These are phyloP conservation scores for Cheiracanthium punctorium DNA, from an alignment of 2,888 invertebrate species.

Conservation along the genomic window DNA sequence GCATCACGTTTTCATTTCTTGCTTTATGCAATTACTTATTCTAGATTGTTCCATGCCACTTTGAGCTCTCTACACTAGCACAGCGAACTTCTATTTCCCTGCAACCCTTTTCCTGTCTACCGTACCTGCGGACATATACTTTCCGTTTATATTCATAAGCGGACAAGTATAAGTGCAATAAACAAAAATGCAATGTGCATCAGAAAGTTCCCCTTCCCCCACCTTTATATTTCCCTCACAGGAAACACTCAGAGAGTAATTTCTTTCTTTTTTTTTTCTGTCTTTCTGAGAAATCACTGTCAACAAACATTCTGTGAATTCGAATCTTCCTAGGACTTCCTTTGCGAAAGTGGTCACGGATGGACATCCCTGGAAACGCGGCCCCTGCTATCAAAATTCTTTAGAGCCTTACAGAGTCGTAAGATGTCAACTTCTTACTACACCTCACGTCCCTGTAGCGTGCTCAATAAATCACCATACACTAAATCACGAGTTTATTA, in stretches of 20 bases:
- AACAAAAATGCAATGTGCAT: background rate
- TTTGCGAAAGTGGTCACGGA: conserved; percentile 44
- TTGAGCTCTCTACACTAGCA: no score
- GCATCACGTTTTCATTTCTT: no score
- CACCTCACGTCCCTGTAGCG: conserved; percentile 50
- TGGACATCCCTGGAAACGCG: conserved; percentile 33
- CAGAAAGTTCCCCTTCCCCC: background rate
- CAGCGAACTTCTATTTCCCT: no score
- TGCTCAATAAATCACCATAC: conserved; percentile 47
- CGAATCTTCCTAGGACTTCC: background rate
- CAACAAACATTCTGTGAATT: background rate
- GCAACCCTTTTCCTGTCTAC: no score
- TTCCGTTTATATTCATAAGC: background rate
- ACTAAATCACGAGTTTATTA: conserved; percentile 40
- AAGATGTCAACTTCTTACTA: conserved; percentile 57
- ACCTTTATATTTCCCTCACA: background rate
- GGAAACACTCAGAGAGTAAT: background rate
- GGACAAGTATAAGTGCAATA: background rate
- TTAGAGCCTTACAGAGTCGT: background rate
- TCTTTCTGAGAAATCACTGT: background rate
- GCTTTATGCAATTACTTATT: no score
- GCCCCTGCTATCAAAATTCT: background rate
- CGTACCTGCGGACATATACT: no score
- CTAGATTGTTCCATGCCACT: no score
- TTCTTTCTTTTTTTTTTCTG: no score